These are phyloP conservation scores for Steatornis caripensis DNA, from an alignment of 2,113 vertebrate genomes.

Conservation along the genomic window DNA sequence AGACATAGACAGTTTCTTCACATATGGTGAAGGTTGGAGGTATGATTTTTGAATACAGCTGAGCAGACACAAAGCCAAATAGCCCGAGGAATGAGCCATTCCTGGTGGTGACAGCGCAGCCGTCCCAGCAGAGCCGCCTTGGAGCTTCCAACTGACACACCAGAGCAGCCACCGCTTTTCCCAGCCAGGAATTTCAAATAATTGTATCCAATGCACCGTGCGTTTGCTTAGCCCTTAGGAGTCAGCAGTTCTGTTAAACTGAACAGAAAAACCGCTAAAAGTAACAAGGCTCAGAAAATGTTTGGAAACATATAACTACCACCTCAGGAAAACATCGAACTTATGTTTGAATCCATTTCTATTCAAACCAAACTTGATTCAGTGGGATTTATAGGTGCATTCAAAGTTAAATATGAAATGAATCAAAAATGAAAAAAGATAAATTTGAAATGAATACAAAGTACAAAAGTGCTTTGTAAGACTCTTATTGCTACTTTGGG, in stretches of 20 bases:
- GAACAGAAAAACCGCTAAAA: neutral
- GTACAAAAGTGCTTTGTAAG: neutral
- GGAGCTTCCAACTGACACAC: neutral
- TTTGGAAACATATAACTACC: neutral
- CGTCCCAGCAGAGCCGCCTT: neutral
- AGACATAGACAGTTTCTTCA: neutral
- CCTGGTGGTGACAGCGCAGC: neutral
- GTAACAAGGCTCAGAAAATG: neutral
- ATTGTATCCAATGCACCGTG: neutral
- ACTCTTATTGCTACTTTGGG: neutral
- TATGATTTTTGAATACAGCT: neutral
- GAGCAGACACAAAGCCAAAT: neutral
- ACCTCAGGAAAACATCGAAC: neutral
- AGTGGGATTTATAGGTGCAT: neutral
- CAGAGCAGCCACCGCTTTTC: neutral
- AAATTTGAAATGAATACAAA: neutral
- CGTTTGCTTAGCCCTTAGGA: neutral
- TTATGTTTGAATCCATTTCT: neutral
- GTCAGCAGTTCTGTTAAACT: neutral
- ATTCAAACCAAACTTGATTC: neutral
- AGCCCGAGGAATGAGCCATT: fast-evolving
- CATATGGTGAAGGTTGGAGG: neutral
- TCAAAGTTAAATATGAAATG: neutral
- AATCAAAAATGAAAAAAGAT: no score
- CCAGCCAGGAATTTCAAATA: neutral